A percentile compares a stretch with the other conserved stretches of the same genome.
Evolutionary conservation across 2,113 vertebrate species (phyloP).

Genomic region (Atherinomorus stipes): DNA sequence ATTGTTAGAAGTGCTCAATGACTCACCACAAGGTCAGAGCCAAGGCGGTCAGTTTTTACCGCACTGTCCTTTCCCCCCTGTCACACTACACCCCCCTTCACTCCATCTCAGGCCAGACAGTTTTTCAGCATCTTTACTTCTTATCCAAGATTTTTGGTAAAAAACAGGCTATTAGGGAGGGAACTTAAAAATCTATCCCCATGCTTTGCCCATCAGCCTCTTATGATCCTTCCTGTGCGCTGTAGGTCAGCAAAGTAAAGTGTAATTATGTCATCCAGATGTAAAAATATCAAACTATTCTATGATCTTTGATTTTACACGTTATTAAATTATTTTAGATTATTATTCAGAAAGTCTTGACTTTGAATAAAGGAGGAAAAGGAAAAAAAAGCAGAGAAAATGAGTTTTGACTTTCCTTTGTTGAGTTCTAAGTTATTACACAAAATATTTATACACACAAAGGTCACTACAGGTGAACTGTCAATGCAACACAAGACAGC

Average conservation of each 20-base stretch:
- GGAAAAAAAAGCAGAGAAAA: neutral
- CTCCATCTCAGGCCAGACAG: neutral
- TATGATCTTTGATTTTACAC: neutral
- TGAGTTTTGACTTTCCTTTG: neutral
- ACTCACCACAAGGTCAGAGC: neutral
- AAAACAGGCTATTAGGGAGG: too few species aligned
- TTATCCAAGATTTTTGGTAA: too few species aligned
- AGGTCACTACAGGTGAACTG: conserved; percentile 24
- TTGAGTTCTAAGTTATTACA: neutral
- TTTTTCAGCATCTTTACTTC: neutral
- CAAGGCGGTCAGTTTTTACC: neutral
- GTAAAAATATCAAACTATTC: neutral
- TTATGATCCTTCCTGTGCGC: too few species aligned
- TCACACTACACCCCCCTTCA: conserved; percentile 20
- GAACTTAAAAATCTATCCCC: neutral
- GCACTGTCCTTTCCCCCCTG: conserved; percentile 27
- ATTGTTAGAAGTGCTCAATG: neutral
- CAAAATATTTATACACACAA: conserved; percentile 23
- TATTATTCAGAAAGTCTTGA: neutral
- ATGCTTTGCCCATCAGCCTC: too few species aligned
- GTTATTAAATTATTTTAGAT: too few species aligned
- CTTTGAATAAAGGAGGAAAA: neutral
- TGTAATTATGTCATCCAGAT: neutral
- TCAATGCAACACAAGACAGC: conserved; percentile 4
- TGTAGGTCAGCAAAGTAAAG: too few species aligned